Conservation (phyloP, 2,797 vertebrate species). For the Myripristis jacobus region DNA sequence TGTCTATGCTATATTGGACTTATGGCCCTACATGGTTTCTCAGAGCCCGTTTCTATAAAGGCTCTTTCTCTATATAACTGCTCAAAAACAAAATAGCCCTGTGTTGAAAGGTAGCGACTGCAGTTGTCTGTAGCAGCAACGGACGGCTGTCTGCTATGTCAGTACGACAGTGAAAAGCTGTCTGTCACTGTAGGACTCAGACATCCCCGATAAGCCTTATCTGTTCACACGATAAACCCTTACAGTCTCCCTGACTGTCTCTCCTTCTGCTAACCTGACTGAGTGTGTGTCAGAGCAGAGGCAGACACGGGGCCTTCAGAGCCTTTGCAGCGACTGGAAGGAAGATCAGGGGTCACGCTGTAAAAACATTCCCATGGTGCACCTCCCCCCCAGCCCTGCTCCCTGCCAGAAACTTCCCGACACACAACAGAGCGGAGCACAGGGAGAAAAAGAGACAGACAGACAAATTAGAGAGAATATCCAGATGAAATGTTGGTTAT, state of each 20-base stretch:
- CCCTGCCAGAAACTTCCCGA: conserved; percentile 76
- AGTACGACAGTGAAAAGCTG: conserved; percentile 59
- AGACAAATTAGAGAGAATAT: neutral
- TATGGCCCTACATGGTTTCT: conserved; percentile 72
- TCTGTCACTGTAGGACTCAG: conserved; percentile 58
- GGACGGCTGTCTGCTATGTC: conserved; percentile 30
- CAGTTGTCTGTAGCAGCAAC: conserved; percentile 37
- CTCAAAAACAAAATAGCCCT: conserved; percentile 56
- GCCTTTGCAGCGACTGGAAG: conserved; percentile 79
- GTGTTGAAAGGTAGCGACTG: conserved; percentile 31
- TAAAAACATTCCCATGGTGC: conserved; percentile 86
- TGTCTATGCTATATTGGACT: conserved; percentile 72
- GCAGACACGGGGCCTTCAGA: conserved; percentile 70
- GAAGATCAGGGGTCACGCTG: conserved; percentile 85
- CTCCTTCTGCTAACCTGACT: conserved; percentile 55
- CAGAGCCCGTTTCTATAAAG: conserved; percentile 47
- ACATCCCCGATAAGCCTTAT: conserved; percentile 77
- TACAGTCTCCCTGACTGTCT: conserved; percentile 27
- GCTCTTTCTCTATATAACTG: conserved; percentile 64
- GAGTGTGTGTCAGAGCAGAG: conserved; percentile 68
- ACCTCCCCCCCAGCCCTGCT: conserved; percentile 73
- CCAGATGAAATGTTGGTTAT: conserved; percentile 32
- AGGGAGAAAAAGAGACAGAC: conserved; percentile 16
- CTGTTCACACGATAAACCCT: conserved; percentile 65
- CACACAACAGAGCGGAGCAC: conserved; percentile 61